These are phyloP conservation scores for Ectropis crepuscularia DNA, from an alignment of 2,888 invertebrate species.

Conservation along the genomic window DNA sequence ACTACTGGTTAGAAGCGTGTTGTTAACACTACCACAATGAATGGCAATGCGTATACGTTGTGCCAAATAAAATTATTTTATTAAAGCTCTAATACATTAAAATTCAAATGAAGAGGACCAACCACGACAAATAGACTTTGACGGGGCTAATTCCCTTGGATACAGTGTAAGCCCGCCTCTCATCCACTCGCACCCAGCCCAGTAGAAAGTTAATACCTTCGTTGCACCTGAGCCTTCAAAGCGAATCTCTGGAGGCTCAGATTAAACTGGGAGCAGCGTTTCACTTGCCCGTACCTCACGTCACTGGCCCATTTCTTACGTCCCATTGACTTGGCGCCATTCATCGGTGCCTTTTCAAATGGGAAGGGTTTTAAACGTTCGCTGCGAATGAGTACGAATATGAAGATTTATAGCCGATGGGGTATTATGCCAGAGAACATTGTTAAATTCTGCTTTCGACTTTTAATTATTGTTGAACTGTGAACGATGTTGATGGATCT, in stretches of 20 bases:
- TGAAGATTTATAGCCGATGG: slow-evolving; percentile 59
- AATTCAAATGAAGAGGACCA: background rate
- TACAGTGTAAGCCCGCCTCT: slow-evolving; percentile 8
- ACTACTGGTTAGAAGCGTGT: no score
- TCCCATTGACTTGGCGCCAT: slow-evolving; percentile 80
- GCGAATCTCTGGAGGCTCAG: slow-evolving; percentile 55
- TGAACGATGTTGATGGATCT: slow-evolving; percentile 1
- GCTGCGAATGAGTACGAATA: slow-evolving; percentile 71
- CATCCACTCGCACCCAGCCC: slow-evolving; percentile 7
- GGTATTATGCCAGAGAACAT: slow-evolving; percentile 46
- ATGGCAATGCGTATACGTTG: no score
- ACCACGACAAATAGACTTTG: background rate
- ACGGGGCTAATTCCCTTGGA: slow-evolving; percentile 9
- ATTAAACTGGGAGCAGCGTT: slow-evolving; percentile 62
- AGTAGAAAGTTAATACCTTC: slow-evolving; percentile 25
- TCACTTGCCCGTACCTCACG: slow-evolving; percentile 70
- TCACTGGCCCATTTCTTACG: slow-evolving; percentile 81
- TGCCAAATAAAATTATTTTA: no score
- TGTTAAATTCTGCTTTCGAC: slow-evolving; percentile 23
- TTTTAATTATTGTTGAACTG: slow-evolving; percentile 21
- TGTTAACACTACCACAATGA: no score
- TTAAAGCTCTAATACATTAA: no score
- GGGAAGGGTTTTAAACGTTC: slow-evolving; percentile 72
- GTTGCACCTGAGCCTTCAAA: slow-evolving; percentile 43
- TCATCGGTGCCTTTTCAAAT: slow-evolving; percentile 80